Conservation (phyloP, 2,797 vertebrate species). For the Champsocephalus gunnari region DNA sequence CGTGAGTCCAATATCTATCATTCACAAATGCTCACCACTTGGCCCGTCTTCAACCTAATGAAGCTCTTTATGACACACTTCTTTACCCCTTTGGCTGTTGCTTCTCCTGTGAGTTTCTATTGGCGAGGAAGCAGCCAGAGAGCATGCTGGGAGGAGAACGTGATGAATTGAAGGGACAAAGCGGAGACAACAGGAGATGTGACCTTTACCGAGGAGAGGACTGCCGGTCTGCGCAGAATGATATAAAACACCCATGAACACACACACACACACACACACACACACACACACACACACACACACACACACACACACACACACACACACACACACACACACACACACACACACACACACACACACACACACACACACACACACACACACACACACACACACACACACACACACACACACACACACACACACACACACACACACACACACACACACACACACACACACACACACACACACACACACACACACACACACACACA, state of each 20-base stretch:
- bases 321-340: not conserved
- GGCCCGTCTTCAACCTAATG: not conserved
- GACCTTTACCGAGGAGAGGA: constrained; percentile 71
- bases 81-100: not conserved
- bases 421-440: too few species aligned
- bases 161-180: constrained; percentile 55
- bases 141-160: constrained; percentile 20
- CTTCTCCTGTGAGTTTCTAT: not conserved
- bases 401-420: not conserved
- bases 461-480: constrained; percentile 9
- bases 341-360: constrained; percentile 1
- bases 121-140: constrained; percentile 5
- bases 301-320: constrained; percentile 18
- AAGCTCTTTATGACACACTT: not conserved
- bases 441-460: constrained; percentile 14
- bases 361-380: constrained; percentile 8
- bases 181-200: constrained; percentile 61
- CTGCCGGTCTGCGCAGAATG: constrained; percentile 58
- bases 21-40: not conserved
- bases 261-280: constrained; percentile 4
- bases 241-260: not conserved
- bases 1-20: not conserved
- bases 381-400: too few species aligned
- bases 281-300: constrained; percentile 24
- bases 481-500: constrained; percentile 2